phyloP scores from a whole-genome alignment of 2,113 vertebrate species.

The Phrynosoma blainvillii region DNA sequence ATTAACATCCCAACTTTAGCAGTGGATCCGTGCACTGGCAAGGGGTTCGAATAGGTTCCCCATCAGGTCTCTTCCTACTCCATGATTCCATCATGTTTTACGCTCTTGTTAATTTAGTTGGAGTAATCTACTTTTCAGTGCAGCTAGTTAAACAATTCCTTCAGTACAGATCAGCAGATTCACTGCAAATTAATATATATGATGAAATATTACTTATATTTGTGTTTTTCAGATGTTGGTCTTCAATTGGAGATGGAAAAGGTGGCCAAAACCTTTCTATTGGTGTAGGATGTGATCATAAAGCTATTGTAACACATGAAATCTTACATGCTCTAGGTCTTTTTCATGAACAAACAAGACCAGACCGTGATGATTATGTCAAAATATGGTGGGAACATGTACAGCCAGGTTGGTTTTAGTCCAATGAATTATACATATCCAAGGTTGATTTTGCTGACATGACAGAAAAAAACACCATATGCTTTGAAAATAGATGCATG shows the following conservation, averaged over 20 bases:
- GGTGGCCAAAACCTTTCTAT: slow-evolving; percentile 88
- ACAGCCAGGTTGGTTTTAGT: slow-evolving; percentile 73
- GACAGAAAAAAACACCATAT: neutral
- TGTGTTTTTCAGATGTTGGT: slow-evolving; percentile 85
- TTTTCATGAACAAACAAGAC: slow-evolving; percentile 90
- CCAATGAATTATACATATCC: neutral
- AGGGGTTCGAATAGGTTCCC: too few relatives aligned
- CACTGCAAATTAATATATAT: neutral
- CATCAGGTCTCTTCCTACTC: too few relatives aligned
- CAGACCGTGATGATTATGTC: slow-evolving; percentile 91
- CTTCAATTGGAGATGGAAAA: slow-evolving; percentile 82
- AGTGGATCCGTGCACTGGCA: too few relatives aligned
- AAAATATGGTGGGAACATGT: slow-evolving; percentile 89
- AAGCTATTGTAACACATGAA: slow-evolving; percentile 89
- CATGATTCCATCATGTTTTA: too few relatives aligned
- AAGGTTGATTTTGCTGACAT: neutral
- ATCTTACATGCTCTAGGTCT: slow-evolving; percentile 89
- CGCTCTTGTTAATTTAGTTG: neutral
- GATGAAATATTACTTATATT: neutral
- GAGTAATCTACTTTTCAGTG: neutral
- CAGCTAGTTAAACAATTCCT: neutral
- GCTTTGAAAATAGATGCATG: neutral
- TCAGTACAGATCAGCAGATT: neutral
- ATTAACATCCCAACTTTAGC: too few relatives aligned
- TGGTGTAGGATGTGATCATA: slow-evolving; percentile 84